Percentiles rank a stretch among this genome's conserved stretches.
Evolutionary conservation across 2,113 vertebrate genomes (phyloP).

Genomic region (Phoenicopterus ruber): DNA sequence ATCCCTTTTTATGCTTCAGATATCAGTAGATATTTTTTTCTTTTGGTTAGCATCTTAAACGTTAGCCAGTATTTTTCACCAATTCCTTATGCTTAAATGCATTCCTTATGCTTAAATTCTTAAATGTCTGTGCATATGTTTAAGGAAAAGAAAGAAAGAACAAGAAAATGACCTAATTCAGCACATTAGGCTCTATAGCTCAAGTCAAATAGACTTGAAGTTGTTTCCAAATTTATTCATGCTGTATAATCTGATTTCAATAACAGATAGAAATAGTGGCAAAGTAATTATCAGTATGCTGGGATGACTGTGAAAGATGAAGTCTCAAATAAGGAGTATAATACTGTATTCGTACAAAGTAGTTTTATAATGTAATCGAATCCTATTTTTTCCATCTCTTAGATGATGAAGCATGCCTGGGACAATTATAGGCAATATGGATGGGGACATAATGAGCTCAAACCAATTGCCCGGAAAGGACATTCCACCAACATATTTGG

Average conservation of each 20-base stretch:
- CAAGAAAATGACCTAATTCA: background rate
- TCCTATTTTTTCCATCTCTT: conserved; percentile 12
- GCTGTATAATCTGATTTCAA: background rate
- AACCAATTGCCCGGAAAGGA: conserved; percentile 96
- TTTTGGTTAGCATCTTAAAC: background rate
- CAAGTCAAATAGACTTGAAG: background rate
- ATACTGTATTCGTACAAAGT: background rate
- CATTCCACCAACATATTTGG: conserved; percentile 99
- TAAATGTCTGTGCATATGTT: background rate
- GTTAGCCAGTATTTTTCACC: background rate
- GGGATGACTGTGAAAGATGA: background rate
- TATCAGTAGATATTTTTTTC: background rate
- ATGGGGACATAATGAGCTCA: conserved; percentile 98
- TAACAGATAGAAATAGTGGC: background rate
- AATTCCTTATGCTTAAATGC: background rate
- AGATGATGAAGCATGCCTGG: conserved; percentile 99
- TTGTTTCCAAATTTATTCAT: background rate
- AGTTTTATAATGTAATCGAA: background rate
- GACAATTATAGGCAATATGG: conserved; percentile 94
- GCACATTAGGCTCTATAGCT: background rate
- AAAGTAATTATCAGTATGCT: background rate
- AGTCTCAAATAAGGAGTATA: background rate
- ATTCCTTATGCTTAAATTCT: background rate
- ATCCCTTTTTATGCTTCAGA: background rate
- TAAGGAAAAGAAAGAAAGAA: background rate